Conservation (phyloP, 2,113 vertebrate species). For the Dascyllus trimaculatus region DNA sequence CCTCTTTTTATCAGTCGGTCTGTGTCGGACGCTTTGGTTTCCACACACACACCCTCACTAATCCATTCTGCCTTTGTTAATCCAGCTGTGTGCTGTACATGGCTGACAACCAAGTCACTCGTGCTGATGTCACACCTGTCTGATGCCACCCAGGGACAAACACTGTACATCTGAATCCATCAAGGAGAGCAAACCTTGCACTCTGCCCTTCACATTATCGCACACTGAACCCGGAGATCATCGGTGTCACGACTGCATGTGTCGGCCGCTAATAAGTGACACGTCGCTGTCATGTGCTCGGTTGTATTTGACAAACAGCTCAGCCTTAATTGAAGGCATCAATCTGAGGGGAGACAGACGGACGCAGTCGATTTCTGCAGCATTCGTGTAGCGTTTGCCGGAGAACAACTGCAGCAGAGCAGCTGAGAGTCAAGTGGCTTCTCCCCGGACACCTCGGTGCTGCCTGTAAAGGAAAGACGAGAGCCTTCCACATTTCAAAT, state of each 20-base stretch:
- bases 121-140: conserved; percentile 51
- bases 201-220: conserved; percentile 25
- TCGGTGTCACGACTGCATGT: conserved; percentile 23
- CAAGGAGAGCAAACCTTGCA: conserved; percentile 17
- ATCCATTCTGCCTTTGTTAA: conserved; percentile 75
- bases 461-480: conserved; percentile 27
- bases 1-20: conserved; percentile 50
- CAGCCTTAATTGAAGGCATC: conserved; percentile 29
- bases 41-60: conserved; percentile 45
- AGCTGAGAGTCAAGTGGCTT: conserved; percentile 31
- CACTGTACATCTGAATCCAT: conserved; percentile 1
- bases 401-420: conserved; percentile 42
- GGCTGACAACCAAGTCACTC: conserved; percentile 43
- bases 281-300: conserved; percentile 42
- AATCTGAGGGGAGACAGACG: conserved; percentile 1
- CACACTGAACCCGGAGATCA: conserved; percentile 16
- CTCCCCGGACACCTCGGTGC: conserved; percentile 24
- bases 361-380: conserved; percentile 23
- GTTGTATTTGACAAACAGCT: conserved; percentile 34
- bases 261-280: not conserved
- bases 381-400: conserved; percentile 41
- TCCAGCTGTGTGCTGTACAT: conserved; percentile 64
- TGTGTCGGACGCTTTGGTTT: conserved; percentile 27
- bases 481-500: conserved; percentile 33
- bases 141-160: not conserved